Base-by-base conservation (phyloP, 2,797 vertebrate species). In the Spheniscus humboldti region DNA sequence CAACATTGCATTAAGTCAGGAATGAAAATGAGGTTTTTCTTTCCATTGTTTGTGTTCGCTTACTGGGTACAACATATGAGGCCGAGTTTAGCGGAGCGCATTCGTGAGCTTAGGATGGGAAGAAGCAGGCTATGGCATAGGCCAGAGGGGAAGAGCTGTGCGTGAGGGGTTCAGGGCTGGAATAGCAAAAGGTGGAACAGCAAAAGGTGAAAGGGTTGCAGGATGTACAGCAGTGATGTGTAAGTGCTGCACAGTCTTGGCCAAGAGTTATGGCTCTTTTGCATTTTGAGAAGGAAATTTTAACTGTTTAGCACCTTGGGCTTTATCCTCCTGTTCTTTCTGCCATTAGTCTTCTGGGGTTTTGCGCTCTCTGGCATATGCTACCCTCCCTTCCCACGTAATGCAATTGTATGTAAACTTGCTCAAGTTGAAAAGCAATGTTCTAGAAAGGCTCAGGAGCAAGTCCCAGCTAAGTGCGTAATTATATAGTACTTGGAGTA, bases 401-500 rank as follows among this genome's bases (percentile, higher is more conserved):
- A 83, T 60, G 78, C 73, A 95, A 35, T 59, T 93, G 92, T 94
- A 92, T 88, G 92, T 84, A 96, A 95, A 97, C 96, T 97, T 89
- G 73, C 66, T 95, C 82, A 86, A 94, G 95, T 56, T 91, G 60
- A 94, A 50, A 94, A 90, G 89, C 96, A 93, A 39, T 74, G 89
- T 39, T 78, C 95, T 96, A 93, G 95, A 97, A 98, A 98, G 85
- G 86, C 56, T 97, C 84, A 85, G 93, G 97, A 98, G 97, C 33
- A 77, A 88, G 92, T 95, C 96, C 94, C 89, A 81, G 96, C 95
- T 98, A 98, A 98, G 97, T 98, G 96, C 95, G 94, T 98, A 98
- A 98, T 98, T 98, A 98, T 94, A 97, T 37, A 92, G 94, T 97
- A 97, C 97, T 98, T 96, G 95, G 95, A 95, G 91, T 98, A 98